Evolutionary conservation across 2,113 vertebrate species (phyloP), one percentile per base, ranked within the genome.

Genomic region (Malurus elegans): DNA sequence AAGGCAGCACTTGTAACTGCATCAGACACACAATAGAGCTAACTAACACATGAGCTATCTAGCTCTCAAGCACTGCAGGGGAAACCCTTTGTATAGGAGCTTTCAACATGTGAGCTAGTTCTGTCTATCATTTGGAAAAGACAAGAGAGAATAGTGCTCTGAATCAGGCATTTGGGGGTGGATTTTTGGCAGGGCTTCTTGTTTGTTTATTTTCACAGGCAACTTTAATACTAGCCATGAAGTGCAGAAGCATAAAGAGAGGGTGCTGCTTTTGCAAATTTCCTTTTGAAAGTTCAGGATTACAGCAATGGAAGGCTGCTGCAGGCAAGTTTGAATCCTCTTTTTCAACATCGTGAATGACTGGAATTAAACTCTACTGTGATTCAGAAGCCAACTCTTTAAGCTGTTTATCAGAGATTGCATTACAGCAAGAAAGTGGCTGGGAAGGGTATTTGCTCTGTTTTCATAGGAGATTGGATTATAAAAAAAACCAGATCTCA

Each of bases 381-480:
- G 76, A 93, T 89, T 82, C 73, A 87, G 86, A 88, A 92, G 86
- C 90, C 85, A 96, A 83, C 0, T 25, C 81, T 95, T 95, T 93
- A 96, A 97, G 90, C 90, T 94, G 88, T 94, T 97, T 95, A 95
- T 96, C 96, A 92, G 78, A 94, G 76, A 64, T 42, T 80, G 79
- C 82, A 67, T 95, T 97, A 81, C 48, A 92, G 65, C 57, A 86
- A 90, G 48, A 85, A 97, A 90, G 81, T 64, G 75, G 34, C 86
- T 85, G 66, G 54, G 62, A 92, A 90, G 72, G n/a, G 36, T 74
- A 90, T 92, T 94, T 96, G 48, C 69, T 90, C 74, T 93, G 86
- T 86, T 93, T 93, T 80, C 42, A 29, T 64, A 96, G 76, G 58
- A 81, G 44, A 86, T 70, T 80, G 90, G 81, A 95, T 93, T 88